These are phyloP conservation scores for Centruroides sculpturatus DNA, from an alignment of 1,140 invertebrate genomes.

Conservation along the genomic window DNA sequence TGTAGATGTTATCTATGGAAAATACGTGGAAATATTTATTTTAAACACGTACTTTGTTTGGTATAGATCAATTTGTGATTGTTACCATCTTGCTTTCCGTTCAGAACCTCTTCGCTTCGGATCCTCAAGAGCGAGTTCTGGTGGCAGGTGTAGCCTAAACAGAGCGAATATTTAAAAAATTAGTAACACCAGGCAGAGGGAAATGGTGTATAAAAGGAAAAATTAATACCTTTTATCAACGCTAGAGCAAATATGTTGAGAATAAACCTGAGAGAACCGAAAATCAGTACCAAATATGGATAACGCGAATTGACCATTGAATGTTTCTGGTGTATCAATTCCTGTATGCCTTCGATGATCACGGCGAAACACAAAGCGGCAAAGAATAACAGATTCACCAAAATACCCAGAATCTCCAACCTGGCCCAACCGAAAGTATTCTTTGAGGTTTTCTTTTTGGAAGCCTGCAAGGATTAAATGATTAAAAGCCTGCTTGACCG, in stretches of 20 bases:
- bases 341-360: slow-evolving; percentile 61
- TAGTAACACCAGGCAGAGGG: too few relatives aligned
- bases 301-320: slow-evolving; percentile 68
- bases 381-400: slow-evolving; percentile 67
- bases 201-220: slow-evolving; percentile 39
- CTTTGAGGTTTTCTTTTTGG: slow-evolving; percentile 62
- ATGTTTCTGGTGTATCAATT: slow-evolving; percentile 31
- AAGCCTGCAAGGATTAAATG: slow-evolving; percentile 52
- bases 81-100: too few relatives aligned
- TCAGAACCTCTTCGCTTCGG: slow-evolving; percentile 6
- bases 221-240: slow-evolving; percentile 46
- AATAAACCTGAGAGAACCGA: slow-evolving; percentile 48
- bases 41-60: too few relatives aligned
- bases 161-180: too few relatives aligned
- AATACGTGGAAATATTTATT: too few relatives aligned
- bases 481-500: background rate
- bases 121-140: slow-evolving; percentile 42
- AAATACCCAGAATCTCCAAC: slow-evolving; percentile 63
- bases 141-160: slow-evolving; percentile 58
- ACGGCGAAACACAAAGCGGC: slow-evolving; percentile 68
- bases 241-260: slow-evolving; percentile 55
- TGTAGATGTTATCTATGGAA: too few relatives aligned
- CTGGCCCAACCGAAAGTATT: slow-evolving; percentile 87
- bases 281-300: slow-evolving; percentile 47
- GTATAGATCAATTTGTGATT: too few relatives aligned